Percentiles rank a stretch among this genome's conserved stretches.
These are phyloP conservation scores for Eupithecia pulchellata DNA, from an alignment of 2,888 invertebrate species.

Conservation along the genomic window DNA sequence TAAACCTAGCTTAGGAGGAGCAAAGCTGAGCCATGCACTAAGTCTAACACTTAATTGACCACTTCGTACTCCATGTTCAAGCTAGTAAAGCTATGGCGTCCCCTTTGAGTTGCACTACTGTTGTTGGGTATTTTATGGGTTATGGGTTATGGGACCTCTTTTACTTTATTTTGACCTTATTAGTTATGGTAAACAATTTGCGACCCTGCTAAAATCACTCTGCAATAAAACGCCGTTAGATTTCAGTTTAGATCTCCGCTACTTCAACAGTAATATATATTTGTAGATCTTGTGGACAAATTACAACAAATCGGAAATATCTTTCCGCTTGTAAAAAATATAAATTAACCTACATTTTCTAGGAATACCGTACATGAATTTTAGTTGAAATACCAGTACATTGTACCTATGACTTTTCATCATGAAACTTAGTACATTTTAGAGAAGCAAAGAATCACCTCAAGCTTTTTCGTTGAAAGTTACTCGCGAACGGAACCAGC, in stretches of 20 bases:
- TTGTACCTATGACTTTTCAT: no score
- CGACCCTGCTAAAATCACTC: not conserved
- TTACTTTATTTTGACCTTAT: not conserved
- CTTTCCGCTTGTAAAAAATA: not conserved
- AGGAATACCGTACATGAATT: no score
- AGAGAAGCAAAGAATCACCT: not conserved
- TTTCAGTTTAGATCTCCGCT: no score
- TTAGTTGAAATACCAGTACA: no score
- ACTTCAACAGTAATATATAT: no score
- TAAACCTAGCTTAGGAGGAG: constrained; percentile 40
- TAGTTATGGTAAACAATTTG: not conserved
- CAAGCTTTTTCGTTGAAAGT: constrained; percentile 5
- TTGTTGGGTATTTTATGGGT: no score
- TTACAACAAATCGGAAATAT: no score
- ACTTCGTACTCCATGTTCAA: no score
- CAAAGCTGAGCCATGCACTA: not conserved
- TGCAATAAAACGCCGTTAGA: not conserved
- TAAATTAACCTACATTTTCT: no score
- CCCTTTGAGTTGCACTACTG: no score
- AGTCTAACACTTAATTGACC: not conserved
- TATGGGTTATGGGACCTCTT: not conserved
- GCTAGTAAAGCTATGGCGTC: no score
- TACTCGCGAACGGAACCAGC: constrained; percentile 25
- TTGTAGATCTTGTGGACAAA: no score
- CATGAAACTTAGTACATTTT: not conserved